Conservation (phyloP, 2,113 vertebrate species). For the Porphyrio hochstetteri region DNA sequence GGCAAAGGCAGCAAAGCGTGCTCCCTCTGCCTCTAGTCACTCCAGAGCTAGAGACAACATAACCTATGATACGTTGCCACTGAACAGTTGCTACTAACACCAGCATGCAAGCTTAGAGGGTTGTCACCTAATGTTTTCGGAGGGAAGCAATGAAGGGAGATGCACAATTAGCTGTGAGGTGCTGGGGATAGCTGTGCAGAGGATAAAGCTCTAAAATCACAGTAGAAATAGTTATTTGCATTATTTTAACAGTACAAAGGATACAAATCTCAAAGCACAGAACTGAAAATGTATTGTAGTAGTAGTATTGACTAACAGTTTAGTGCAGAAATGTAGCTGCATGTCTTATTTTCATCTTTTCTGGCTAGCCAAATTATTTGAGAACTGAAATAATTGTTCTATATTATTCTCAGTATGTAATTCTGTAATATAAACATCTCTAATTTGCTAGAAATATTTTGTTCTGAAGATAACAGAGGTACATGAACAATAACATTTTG, state of each 20-base stretch:
- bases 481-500: neutral
- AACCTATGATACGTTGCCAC: neutral
- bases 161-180: neutral
- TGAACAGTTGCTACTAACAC: neutral
- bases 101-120: neutral
- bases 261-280: neutral
- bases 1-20: conserved; percentile 3
- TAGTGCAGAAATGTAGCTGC: neutral
- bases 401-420: neutral
- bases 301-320: neutral
- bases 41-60: neutral
- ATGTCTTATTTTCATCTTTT: neutral
- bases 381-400: neutral
- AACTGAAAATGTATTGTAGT: neutral
- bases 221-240: neutral
- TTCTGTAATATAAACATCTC: neutral
- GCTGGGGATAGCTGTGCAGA: neutral
- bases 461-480: neutral
- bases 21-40: neutral
- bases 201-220: neutral
- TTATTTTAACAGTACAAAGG: neutral
- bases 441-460: neutral
- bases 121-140: neutral
- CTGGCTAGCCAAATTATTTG: neutral
- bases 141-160: neutral